phyloP scores from a whole-genome alignment of 2,113 vertebrate genomes.

The Engraulis encrasicolus region DNA sequence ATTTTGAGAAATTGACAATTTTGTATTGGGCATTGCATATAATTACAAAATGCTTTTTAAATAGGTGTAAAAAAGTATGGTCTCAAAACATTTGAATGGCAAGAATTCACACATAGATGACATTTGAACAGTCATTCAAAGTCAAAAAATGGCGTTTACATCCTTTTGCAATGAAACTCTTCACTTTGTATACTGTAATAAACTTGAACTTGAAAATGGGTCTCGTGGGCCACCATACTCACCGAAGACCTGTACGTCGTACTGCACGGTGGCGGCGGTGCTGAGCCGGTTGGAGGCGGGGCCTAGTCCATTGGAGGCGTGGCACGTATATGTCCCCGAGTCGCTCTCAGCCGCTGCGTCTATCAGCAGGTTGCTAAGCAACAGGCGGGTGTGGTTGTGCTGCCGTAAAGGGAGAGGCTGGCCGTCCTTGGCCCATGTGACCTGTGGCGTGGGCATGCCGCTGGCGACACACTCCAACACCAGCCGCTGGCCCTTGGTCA shows the following conservation, averaged over 20 bases:
- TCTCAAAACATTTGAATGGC: too few species aligned
- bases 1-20: too few species aligned
- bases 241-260: constrained; percentile 95
- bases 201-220: neutral
- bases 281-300: constrained; percentile 55
- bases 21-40: too few species aligned
- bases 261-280: constrained; percentile 81
- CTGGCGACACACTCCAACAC: constrained; percentile 96
- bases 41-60: too few species aligned
- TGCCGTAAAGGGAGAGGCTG: constrained; percentile 73
- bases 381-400: constrained; percentile 91
- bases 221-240: constrained; percentile 58
- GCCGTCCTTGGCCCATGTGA: constrained; percentile 94
- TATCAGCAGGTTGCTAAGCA: constrained; percentile 95
- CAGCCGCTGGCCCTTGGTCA: constrained; percentile 93
- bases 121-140: too few species aligned
- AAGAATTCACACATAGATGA: too few species aligned
- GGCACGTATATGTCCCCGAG: constrained; percentile 90
- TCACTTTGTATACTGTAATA: neutral
- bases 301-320: constrained; percentile 86
- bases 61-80: too few species aligned
- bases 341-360: constrained; percentile 86
- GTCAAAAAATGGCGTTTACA: too few species aligned
- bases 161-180: neutral
- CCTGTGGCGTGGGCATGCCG: constrained; percentile 87